Evolutionary conservation across 2,113 vertebrate genomes (phyloP).

Genomic region (Festucalex cinctus): DNA sequence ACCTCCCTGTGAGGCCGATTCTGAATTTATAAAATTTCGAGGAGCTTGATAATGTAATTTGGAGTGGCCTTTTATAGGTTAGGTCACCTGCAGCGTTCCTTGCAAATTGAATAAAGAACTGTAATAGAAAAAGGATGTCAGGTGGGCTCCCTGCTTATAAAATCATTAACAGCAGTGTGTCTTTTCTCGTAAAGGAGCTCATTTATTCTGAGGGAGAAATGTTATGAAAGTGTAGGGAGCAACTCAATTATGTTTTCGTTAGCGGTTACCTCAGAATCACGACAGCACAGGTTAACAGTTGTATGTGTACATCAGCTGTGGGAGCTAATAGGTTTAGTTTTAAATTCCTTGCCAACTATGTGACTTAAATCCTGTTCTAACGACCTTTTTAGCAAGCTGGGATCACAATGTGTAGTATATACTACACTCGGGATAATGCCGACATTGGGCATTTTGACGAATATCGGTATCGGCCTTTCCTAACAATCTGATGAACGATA

Average conservation of each 20-base stretch:
- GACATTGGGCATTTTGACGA: too few species aligned
- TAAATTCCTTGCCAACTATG: background rate
- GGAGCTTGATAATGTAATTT: slow-evolving; percentile 81
- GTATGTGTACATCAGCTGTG: slow-evolving; percentile 43
- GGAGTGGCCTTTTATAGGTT: slow-evolving; percentile 83
- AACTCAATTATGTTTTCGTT: slow-evolving; percentile 77
- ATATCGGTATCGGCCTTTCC: too few species aligned
- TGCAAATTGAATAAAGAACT: slow-evolving; percentile 82
- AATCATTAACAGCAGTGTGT: slow-evolving; percentile 82
- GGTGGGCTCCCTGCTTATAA: slow-evolving; percentile 77
- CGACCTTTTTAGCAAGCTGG: slow-evolving; percentile 12
- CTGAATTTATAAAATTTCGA: slow-evolving; percentile 80
- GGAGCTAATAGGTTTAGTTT: slow-evolving; percentile 41
- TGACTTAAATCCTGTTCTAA: background rate
- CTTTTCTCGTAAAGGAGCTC: slow-evolving; percentile 77
- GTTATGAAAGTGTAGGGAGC: slow-evolving; percentile 72
- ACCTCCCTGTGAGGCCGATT: slow-evolving; percentile 68
- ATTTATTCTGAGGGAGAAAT: slow-evolving; percentile 76
- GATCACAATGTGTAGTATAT: background rate
- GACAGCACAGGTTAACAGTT: slow-evolving; percentile 64
- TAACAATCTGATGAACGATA: too few species aligned
- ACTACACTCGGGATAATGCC: background rate
- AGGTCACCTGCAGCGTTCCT: slow-evolving; percentile 78
- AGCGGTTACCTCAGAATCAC: slow-evolving; percentile 66
- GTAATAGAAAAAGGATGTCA: slow-evolving; percentile 75